Evolutionary conservation across 2,888 invertebrate species (phyloP).

Genomic region (Aquatica leii): DNA sequence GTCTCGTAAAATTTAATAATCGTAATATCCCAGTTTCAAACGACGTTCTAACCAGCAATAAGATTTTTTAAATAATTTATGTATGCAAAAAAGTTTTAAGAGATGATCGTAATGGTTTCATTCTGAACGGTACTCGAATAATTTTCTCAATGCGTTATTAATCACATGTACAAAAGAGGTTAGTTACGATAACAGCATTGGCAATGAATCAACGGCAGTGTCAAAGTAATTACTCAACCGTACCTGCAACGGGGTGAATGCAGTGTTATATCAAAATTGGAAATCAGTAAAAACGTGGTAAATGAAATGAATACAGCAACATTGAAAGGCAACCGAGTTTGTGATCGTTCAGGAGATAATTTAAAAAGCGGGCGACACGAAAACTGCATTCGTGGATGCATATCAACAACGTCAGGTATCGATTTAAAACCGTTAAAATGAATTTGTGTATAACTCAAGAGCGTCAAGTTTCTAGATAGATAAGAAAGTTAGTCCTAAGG

Average conservation of each 20-base stretch:
- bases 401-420: conserved; percentile 1
- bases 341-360: neutral
- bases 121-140: conserved; percentile 8
- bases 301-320: conserved; percentile 7
- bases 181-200: neutral
- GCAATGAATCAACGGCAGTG: conserved; percentile 15
- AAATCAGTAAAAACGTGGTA: conserved; percentile 12
- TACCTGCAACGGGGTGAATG: conserved; percentile 28
- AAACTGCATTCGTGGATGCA: conserved; percentile 21
- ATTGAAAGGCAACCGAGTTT: neutral
- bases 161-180: conserved; percentile 1
- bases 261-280: conserved; percentile 7
- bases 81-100: conserved; percentile 5
- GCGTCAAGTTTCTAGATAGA: conserved; percentile 21
- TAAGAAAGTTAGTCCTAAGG: conserved; percentile 11
- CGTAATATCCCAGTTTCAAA: conserved; percentile 22
- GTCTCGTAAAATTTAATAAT: conserved; percentile 27
- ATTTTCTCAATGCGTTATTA: no score
- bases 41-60: conserved; percentile 16
- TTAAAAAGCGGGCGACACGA: conserved; percentile 6
- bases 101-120: conserved; percentile 22
- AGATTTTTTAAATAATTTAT: conserved; percentile 24
- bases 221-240: conserved; percentile 39
- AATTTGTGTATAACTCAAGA: conserved; percentile 5
- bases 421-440: neutral